A percentile compares a stretch with the other conserved stretches of the same genome.
phyloP scores from a whole-genome alignment of 2,113 vertebrate genomes.

The Sterrhoptilus dennistouni region DNA sequence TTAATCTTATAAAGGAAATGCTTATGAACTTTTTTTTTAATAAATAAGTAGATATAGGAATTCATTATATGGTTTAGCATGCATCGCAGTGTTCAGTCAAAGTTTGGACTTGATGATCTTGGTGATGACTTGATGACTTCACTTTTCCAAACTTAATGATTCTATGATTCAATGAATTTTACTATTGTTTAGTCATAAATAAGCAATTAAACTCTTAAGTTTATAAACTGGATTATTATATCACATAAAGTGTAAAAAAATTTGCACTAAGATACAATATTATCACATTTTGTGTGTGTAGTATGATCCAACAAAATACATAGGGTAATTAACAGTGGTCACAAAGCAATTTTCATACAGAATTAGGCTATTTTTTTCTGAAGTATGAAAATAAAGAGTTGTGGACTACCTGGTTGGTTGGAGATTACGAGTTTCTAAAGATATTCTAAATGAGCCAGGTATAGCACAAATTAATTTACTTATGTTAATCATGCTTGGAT shows the following conservation, averaged over 20 bases:
- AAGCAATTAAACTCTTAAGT: not conserved
- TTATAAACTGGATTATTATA: not conserved
- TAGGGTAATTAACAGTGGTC: not conserved
- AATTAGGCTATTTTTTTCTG: not conserved
- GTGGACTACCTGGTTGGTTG: not conserved
- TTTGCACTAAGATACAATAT: not conserved
- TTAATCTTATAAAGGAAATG: not conserved
- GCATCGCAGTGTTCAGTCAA: not conserved
- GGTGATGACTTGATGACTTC: not conserved
- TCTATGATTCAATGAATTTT: not conserved
- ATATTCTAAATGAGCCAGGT: conserved; percentile 15
- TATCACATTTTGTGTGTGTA: not conserved
- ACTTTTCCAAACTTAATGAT: not conserved
- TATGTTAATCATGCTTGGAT: conserved; percentile 8
- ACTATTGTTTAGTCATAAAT: not conserved
- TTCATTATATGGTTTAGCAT: not conserved
- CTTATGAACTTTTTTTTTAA: not conserved
- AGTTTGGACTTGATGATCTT: not conserved
- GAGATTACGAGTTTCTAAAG: not conserved
- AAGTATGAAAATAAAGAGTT: not conserved
- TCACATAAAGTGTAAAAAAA: not conserved
- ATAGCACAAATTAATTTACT: not conserved
- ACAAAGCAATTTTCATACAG: not conserved
- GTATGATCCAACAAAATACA: not conserved
- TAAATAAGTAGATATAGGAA: not conserved